These are phyloP conservation scores for Oscheius sp. DNA, from an alignment of 2,888 invertebrate genomes.

Conservation along the genomic window DNA sequence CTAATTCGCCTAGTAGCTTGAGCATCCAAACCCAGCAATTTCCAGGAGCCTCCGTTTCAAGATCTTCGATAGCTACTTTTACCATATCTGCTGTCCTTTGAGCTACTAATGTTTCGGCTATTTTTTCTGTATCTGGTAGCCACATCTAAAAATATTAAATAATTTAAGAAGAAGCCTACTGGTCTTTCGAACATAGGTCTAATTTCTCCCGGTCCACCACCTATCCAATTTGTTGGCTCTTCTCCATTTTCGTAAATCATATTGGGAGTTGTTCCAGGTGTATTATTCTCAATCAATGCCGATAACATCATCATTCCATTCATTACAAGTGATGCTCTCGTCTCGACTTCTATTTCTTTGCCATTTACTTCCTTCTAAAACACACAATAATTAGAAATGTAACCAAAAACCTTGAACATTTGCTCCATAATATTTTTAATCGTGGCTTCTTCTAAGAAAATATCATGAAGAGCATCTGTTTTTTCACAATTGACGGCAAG, in stretches of 20 bases:
- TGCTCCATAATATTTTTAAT: conserved; percentile 20
- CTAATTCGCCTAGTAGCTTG: conserved; percentile 49
- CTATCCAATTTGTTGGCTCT: conserved; percentile 4
- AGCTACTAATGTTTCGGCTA: conserved; percentile 42
- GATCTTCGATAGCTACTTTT: conserved; percentile 34
- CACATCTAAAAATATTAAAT: conserved; percentile 29
- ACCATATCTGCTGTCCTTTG: conserved; percentile 35
- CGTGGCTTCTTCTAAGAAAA: background rate
- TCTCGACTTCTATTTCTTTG: background rate
- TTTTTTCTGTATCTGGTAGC: conserved; percentile 46
- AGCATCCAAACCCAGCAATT: conserved; percentile 55
- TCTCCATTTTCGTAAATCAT: conserved; percentile 22
- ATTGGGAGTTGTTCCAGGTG: conserved; percentile 8
- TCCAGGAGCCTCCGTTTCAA: conserved; percentile 28
- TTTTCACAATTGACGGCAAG: conserved; percentile 39
- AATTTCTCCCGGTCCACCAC: conserved; percentile 5
- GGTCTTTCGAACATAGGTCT: background rate
- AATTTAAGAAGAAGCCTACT: background rate
- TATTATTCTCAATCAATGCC: conserved; percentile 25
- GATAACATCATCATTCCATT: conserved; percentile 39
- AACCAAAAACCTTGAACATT: conserved; percentile 26
- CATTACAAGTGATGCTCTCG: background rate
- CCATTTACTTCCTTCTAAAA: conserved; percentile 1
- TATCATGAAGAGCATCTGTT: conserved; percentile 44
- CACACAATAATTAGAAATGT: background rate